Percentiles rank a stretch among this genome's conserved stretches.
Conservation (phyloP, 1,140 invertebrate species). For the Nixonia krombeini region DNA sequence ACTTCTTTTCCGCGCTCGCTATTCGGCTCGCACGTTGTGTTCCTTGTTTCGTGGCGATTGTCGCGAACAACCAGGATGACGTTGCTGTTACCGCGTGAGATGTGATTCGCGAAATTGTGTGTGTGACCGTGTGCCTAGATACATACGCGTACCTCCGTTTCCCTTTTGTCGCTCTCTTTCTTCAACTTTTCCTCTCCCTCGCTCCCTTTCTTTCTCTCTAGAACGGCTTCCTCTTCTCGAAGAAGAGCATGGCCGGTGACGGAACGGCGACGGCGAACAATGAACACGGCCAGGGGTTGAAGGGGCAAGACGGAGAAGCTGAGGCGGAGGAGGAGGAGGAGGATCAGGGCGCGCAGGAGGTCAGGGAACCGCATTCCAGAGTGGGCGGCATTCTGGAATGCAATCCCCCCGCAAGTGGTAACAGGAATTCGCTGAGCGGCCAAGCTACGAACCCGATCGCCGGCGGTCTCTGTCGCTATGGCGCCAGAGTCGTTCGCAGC, state of each 20-base stretch:
- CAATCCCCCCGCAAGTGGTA: conserved; percentile 55
- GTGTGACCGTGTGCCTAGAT: conserved; percentile 44
- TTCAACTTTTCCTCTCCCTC: not conserved
- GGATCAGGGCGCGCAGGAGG: conserved; percentile 53
- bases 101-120: conserved; percentile 9
- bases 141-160: too few relatives aligned
- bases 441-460: conserved; percentile 47
- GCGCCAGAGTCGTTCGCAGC: conserved; percentile 56
- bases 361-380: conserved; percentile 67
- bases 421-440: conserved; percentile 52
- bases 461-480: conserved; percentile 65
- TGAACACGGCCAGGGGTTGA: conserved; percentile 21
- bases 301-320: conserved; percentile 26
- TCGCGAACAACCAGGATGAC: not conserved
- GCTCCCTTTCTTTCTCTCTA: not conserved
- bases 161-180: not conserved
- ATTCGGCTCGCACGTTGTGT: conserved; percentile 14
- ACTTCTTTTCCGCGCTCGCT: conserved; percentile 26
- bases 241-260: conserved; percentile 37
- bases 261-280: conserved; percentile 32
- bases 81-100: conserved; percentile 9
- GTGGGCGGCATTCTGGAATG: conserved; percentile 71
- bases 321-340: conserved; percentile 49
- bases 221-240: conserved; percentile 7
- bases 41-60: too few relatives aligned